A percentile compares a stretch with the other conserved stretches of the same genome.
These are phyloP conservation scores for Miltochrista miniata DNA, from an alignment of 2,888 invertebrate genomes.

Conservation along the genomic window DNA sequence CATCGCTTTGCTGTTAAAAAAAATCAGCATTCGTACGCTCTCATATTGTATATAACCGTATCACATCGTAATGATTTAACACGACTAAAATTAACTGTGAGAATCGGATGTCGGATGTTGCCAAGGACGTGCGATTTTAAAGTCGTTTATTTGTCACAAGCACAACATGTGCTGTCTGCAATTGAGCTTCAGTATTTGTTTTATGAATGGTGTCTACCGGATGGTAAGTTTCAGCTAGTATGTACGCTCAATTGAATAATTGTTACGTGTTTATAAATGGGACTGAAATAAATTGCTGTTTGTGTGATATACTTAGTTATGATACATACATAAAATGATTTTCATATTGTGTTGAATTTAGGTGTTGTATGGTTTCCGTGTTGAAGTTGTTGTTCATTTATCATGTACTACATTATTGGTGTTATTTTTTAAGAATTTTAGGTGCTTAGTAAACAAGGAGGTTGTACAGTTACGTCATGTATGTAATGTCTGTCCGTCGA, in stretches of 20 bases:
- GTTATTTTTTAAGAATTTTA: too few species aligned
- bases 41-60: slow-evolving; percentile 33
- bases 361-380: too few species aligned
- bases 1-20: not conserved
- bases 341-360: too few species aligned
- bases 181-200: slow-evolving; percentile 31
- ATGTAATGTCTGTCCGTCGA: too few species aligned
- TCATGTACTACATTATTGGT: too few species aligned
- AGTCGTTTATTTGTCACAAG: slow-evolving; percentile 66
- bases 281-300: not conserved
- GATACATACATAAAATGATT: too few species aligned
- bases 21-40: not conserved
- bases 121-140: slow-evolving; percentile 72
- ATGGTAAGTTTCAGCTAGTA: slow-evolving; percentile 12
- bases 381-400: too few species aligned
- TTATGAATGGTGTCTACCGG: slow-evolving; percentile 33
- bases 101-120: slow-evolving; percentile 78
- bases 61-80: slow-evolving; percentile 50
- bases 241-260: slow-evolving; percentile 3
- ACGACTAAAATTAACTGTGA: slow-evolving; percentile 56
- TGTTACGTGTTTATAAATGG: not conserved
- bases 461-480: too few species aligned
- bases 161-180: slow-evolving; percentile 42
- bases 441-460: too few species aligned
- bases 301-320: too few species aligned